Percentiles rank a stretch among this genome's conserved stretches.
These are phyloP conservation scores for Syngnathus rostellatus DNA, from an alignment of 2,797 vertebrate genomes.

Conservation along the genomic window DNA sequence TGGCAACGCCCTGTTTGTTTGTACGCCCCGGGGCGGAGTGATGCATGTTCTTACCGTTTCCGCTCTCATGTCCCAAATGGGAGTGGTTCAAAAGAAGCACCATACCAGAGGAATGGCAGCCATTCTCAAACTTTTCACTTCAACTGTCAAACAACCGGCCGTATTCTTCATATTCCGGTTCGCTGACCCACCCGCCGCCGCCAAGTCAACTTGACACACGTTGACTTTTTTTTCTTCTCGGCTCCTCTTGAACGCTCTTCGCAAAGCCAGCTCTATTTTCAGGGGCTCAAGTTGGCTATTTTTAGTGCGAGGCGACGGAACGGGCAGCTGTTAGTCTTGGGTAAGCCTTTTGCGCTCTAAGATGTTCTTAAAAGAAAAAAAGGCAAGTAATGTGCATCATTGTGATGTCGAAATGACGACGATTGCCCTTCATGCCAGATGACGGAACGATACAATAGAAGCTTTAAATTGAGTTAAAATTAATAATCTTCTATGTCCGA, in stretches of 20 bases:
- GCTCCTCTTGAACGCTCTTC: slow-evolving; percentile 21
- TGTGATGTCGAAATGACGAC: background rate
- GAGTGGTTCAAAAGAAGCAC: background rate
- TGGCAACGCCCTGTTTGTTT: slow-evolving; percentile 40
- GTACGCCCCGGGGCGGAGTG: slow-evolving; percentile 24
- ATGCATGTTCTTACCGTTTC: background rate
- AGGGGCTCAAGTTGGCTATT: slow-evolving; percentile 30
- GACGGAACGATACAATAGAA: too few relatives aligned
- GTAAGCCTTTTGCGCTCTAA: slow-evolving; percentile 25
- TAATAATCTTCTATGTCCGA: too few relatives aligned
- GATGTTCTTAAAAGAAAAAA: background rate
- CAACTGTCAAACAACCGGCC: background rate
- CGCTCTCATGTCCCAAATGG: background rate
- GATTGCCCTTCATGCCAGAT: too few relatives aligned
- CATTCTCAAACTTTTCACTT: background rate
- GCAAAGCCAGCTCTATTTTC: slow-evolving; percentile 28
- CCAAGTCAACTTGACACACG: slow-evolving; percentile 6
- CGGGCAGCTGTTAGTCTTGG: slow-evolving; percentile 27
- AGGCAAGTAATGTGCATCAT: background rate
- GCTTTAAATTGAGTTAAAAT: too few relatives aligned
- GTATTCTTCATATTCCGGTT: background rate
- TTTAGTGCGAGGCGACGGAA: slow-evolving; percentile 11
- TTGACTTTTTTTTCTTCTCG: background rate
- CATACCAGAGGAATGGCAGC: background rate
- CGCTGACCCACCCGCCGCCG: background rate